Evolutionary conservation across 2,888 invertebrate species (phyloP).

Genomic region (Leptopilina drosophilae): DNA sequence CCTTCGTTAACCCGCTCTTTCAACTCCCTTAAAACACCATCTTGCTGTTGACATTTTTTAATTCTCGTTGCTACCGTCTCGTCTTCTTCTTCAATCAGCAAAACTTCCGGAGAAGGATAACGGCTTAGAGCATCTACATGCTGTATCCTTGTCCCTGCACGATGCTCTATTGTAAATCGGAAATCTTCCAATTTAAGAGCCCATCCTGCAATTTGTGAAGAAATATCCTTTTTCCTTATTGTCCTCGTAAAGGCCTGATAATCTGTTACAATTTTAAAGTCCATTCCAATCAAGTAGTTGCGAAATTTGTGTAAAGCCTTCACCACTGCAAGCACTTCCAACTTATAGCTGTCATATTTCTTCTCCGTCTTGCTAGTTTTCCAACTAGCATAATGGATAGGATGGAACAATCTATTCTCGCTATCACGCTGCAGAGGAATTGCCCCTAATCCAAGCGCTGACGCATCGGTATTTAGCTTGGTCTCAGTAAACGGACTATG

Average conservation of each 20-base stretch:
- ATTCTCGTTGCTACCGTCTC: constrained; percentile 21
- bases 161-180: constrained; percentile 44
- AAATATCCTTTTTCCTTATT: constrained; percentile 46
- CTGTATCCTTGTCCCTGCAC: constrained; percentile 42
- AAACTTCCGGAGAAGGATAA: constrained; percentile 17
- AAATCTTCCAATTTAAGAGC: constrained; percentile 47
- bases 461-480: constrained; percentile 49
- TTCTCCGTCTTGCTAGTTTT: constrained; percentile 33
- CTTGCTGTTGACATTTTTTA: constrained; percentile 23
- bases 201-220: constrained; percentile 47
- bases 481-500: constrained; percentile 43
- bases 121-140: constrained; percentile 50
- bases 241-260: constrained; percentile 41
- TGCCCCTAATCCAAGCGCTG: constrained; percentile 43
- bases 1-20: too few species aligned
- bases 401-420: constrained; percentile 19
- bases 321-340: constrained; percentile 46
- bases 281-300: constrained; percentile 38
- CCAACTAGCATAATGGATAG: constrained; percentile 41
- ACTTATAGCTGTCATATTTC: constrained; percentile 47
- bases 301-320: constrained; percentile 42
- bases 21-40: background rate
- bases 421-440: constrained; percentile 42
- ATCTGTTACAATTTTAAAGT: constrained; percentile 35
- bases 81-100: constrained; percentile 10